Evolutionary conservation across 2,113 vertebrate genomes (phyloP).

Genomic region (Crypturellus undulatus): DNA sequence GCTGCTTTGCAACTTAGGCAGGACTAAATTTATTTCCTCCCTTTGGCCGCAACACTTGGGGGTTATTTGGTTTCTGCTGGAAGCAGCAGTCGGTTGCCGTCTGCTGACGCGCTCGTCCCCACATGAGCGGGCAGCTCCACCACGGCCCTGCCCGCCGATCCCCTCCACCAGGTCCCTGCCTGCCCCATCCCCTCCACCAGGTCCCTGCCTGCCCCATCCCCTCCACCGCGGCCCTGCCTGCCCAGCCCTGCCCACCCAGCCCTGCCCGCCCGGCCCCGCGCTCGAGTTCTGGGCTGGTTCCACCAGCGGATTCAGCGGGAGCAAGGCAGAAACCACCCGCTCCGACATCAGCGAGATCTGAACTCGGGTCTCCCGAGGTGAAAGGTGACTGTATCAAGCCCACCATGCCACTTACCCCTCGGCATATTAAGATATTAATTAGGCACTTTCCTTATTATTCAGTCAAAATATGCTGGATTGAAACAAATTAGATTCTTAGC

Average conservation of each 20-base stretch:
- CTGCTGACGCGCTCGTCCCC: not conserved
- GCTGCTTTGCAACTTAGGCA: not conserved
- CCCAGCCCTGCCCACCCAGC: too few species aligned
- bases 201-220: too few species aligned
- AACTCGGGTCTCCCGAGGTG: slow-evolving; percentile 61
- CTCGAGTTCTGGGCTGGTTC: not conserved
- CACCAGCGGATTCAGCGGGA: not conserved
- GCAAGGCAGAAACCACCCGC: not conserved
- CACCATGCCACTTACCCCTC: slow-evolving; percentile 57
- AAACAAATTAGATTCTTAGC: slow-evolving; percentile 85
- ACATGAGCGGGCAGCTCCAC: not conserved
- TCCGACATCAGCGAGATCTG: slow-evolving; percentile 16
- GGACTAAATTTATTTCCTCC: not conserved
- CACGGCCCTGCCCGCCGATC: not conserved
- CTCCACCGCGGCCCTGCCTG: too few species aligned
- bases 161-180: too few species aligned
- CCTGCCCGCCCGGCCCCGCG: too few species aligned
- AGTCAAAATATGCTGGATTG: slow-evolving; percentile 81
- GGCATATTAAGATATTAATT: slow-evolving; percentile 80
- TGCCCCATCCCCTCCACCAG: too few species aligned
- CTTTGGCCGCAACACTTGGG: accelerated
- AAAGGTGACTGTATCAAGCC: slow-evolving; percentile 40
- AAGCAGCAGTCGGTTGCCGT: not conserved
- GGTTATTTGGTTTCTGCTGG: not conserved
- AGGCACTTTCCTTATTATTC: slow-evolving; percentile 82